phyloP scores from a whole-genome alignment of 1,140 invertebrate species.

The Drosophila prosaltans region DNA sequence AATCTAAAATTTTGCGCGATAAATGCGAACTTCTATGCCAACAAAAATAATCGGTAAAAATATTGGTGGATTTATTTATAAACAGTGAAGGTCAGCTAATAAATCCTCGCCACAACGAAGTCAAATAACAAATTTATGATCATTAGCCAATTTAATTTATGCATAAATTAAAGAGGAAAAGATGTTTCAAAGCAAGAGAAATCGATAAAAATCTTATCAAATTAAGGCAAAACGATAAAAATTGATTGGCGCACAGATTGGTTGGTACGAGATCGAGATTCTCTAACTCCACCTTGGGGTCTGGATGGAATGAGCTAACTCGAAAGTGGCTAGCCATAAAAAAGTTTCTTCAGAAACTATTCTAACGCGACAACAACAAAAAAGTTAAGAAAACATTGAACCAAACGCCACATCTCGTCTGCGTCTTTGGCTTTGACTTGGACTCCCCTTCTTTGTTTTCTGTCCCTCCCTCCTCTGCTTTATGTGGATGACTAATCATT shows the following conservation, averaged over 20 bases:
- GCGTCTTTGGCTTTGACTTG: conserved; percentile 15
- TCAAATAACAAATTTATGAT: conserved; percentile 57
- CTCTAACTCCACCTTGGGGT: conserved; percentile 4
- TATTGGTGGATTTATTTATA: conserved; percentile 45
- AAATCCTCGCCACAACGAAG: conserved; percentile 50
- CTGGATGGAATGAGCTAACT: conserved; percentile 22
- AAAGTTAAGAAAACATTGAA: conserved; percentile 30
- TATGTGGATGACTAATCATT: conserved; percentile 73
- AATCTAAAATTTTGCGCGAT: too few relatives aligned
- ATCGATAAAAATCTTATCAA: conserved; percentile 77
- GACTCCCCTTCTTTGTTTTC: background rate
- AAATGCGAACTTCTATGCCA: background rate
- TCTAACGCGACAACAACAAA: conserved; percentile 42
- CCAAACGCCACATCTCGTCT: conserved; percentile 12
- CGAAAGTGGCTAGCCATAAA: conserved; percentile 39
- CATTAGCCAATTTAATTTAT: conserved; percentile 74
- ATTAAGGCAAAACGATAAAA: conserved; percentile 78
- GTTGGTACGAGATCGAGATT: conserved; percentile 2
- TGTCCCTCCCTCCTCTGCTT: conserved; percentile 4
- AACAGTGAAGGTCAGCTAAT: conserved; percentile 65
- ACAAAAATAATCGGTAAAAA: background rate
- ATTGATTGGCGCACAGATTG: conserved; percentile 56
- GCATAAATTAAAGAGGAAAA: conserved; percentile 51
- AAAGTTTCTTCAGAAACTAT: conserved; percentile 38
- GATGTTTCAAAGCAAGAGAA: conserved; percentile 51